Evolutionary conservation across 2,888 invertebrate species (phyloP).

Genomic region (Lasioglossum vierecki): DNA sequence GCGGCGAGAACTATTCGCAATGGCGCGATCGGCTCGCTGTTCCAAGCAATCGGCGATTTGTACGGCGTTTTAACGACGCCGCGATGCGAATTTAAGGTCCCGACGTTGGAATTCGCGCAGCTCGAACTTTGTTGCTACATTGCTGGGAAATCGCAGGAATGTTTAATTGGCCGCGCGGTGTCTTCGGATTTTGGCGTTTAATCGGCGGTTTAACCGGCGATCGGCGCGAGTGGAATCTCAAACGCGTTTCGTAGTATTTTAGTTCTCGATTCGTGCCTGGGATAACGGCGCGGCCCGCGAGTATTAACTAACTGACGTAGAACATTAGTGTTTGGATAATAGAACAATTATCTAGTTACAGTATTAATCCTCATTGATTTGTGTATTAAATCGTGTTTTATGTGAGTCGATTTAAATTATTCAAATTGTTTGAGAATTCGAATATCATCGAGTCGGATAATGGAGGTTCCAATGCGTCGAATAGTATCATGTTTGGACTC

Average conservation of each 20-base stretch:
- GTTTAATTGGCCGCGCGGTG: background rate
- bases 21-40: background rate
- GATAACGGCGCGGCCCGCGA: background rate
- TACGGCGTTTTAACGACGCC: background rate
- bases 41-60: background rate
- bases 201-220: background rate
- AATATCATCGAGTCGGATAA: background rate
- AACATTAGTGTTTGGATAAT: background rate
- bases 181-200: background rate
- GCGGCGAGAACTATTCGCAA: background rate
- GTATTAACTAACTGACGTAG: background rate
- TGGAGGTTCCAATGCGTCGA: background rate
- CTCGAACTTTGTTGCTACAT: background rate
- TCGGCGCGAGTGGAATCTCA: conserved; percentile 21
- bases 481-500: background rate
- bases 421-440: background rate
- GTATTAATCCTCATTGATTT: too few relatives aligned
- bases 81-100: conserved; percentile 10
- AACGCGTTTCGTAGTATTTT: conserved; percentile 6
- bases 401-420: too few relatives aligned
- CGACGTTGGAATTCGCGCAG: background rate
- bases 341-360: background rate
- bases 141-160: conserved; percentile 28
- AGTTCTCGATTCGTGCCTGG: background rate
- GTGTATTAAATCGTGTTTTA: too few relatives aligned